These are phyloP conservation scores for Agonopterix alstromeriana DNA, from an alignment of 2,888 invertebrate species.

Conservation along the genomic window DNA sequence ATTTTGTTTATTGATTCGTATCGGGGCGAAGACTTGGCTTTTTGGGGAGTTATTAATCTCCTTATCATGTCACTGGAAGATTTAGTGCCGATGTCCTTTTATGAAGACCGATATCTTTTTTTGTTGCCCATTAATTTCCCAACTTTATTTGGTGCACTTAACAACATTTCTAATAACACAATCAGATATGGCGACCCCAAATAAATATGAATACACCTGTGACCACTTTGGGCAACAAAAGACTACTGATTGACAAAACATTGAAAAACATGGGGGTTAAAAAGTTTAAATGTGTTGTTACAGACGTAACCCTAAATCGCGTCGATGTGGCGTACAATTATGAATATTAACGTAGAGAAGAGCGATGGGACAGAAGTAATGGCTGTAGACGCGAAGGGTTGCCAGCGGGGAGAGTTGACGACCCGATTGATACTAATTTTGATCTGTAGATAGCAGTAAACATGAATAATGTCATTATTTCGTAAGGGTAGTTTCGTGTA, in stretches of 20 bases:
- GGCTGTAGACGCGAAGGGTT: constrained; percentile 45
- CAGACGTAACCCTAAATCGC: constrained; percentile 31
- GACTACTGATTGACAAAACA: constrained; percentile 32
- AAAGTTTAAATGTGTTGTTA: constrained; percentile 5
- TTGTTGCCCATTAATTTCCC: constrained; percentile 31
- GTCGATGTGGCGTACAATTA: constrained; percentile 39
- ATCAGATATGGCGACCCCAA: not conserved
- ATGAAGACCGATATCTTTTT: constrained; percentile 39
- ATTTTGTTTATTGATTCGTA: constrained; percentile 75
- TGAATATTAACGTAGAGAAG: constrained; percentile 54
- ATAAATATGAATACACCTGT: constrained; percentile 36
- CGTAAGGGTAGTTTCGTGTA: too few species aligned
- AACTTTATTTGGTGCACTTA: constrained; percentile 10
- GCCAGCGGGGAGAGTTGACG: constrained; percentile 16
- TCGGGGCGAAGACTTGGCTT: constrained; percentile 40
- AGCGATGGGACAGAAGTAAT: constrained; percentile 52
- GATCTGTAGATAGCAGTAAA: constrained; percentile 10
- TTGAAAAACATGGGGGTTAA: constrained; percentile 12
- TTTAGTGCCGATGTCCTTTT: constrained; percentile 46
- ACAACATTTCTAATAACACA: not conserved
- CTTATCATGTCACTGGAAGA: constrained; percentile 53
- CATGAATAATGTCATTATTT: not conserved
- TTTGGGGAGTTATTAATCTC: constrained; percentile 60
- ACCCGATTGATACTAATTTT: constrained; percentile 21
- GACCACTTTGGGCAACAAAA: constrained; percentile 41